Evolutionary conservation across 2,113 vertebrate genomes (phyloP), one percentile per base, ranked within the genome.

Genomic region (Hirundichthys speculiger): DNA sequence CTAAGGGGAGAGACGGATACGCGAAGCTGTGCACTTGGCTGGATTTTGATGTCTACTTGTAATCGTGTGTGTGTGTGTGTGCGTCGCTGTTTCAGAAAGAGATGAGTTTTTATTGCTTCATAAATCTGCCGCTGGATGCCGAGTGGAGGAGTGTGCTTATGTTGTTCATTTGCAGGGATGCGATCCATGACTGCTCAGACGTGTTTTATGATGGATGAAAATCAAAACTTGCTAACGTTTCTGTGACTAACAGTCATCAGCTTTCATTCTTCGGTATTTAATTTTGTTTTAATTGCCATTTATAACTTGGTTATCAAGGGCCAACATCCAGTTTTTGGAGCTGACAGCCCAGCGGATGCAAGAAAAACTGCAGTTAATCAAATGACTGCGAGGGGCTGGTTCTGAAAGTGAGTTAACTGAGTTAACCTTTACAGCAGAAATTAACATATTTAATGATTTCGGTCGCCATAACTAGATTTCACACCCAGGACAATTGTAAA

Each of bases 91-190:
- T 48, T 73, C 69, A 34, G 30, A 34, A 3, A 71, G 57, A 75
- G 64, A 80, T 77, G 77, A 77, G 80, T 57, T 67, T 88, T 84
- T 83, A 88, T 78, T 78, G 73, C 75, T 83, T 80, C 21, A 90
- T 86, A 88, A 90, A 88, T 83, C 81, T 79, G 64, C 59, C 20
- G 58, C 22, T 71, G 63, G 34, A 47, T 69, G 43, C 75, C 9
- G 13, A 20, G 15, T 8, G 18, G n/a, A 62, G 42, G 53, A 6
- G 40, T 39, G 25, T 30, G 12, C 41, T 24, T 59, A 25, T 58
- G 49, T 45, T 55, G 13, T 49, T 22, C n/a, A 53, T 63, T 42
- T 64, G 55, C 8, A 47, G 14, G 10, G 48, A 67, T n/a, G 20
- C 18, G 16, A 9, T 25, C 11, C 39, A 20, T 51, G 18, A 25